Percentiles rank a stretch among this genome's conserved stretches.
Conservation (phyloP, 2,888 invertebrate species). For the Quadroppia sp. region DNA sequence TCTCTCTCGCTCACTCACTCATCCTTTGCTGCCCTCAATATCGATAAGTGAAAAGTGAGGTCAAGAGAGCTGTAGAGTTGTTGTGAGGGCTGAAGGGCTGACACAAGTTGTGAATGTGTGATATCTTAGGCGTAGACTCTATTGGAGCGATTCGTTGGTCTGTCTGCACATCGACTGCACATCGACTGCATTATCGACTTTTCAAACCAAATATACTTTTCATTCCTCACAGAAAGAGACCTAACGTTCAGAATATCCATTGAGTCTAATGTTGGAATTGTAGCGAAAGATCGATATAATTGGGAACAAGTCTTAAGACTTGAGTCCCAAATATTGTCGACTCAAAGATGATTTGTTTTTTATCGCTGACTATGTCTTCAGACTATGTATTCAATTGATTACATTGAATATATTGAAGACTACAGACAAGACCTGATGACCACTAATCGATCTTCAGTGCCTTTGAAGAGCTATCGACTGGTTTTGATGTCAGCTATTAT, state of each 20-base stretch:
- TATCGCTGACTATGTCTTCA: not conserved
- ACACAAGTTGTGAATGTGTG: not conserved
- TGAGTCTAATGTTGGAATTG: constrained; percentile 3
- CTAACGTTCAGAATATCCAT: constrained; percentile 21
- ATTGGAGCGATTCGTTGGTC: not conserved
- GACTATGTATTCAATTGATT: not conserved
- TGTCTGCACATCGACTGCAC: not conserved
- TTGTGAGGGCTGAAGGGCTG: not conserved
- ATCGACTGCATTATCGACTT: constrained; percentile 26
- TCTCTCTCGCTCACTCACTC: not conserved
- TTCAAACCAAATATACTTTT: constrained; percentile 2
- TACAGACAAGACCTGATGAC: not conserved
- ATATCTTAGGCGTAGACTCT: not conserved
- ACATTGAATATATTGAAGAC: not conserved
- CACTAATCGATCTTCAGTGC: not conserved
- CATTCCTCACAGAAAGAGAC: not conserved
- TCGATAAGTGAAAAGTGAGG: not conserved
- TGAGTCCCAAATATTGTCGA: constrained; percentile 10
- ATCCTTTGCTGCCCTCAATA: not conserved
- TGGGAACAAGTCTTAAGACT: constrained; percentile 14
- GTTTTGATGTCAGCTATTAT: not conserved
- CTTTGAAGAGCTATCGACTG: too few species aligned
- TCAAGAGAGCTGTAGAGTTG: not conserved
- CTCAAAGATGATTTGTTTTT: not conserved
- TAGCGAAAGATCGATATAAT: constrained; percentile 22